Evolutionary conservation across 64 coral and sea anemone genomes (phyloP).

Genomic region (Astreopora myriophthalma): DNA sequence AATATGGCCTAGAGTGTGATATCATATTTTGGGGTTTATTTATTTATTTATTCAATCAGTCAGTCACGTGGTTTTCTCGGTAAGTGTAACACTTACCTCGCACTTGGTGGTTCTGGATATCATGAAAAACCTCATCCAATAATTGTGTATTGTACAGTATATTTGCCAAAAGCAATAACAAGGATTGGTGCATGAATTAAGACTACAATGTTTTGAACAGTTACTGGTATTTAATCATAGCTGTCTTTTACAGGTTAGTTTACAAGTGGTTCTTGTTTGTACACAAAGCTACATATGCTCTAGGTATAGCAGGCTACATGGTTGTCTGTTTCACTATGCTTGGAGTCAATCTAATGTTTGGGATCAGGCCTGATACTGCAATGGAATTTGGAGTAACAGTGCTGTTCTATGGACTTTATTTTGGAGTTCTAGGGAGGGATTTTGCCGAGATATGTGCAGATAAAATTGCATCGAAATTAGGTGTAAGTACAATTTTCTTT

Average conservation of each 20-base stretch:
- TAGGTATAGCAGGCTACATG: constrained; percentile 93
- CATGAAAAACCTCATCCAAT: no score
- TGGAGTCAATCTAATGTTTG: constrained; percentile 91
- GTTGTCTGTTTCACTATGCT: constrained; percentile 91
- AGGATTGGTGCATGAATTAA: no score
- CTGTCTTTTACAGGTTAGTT: constrained; percentile 66
- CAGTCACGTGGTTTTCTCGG: no score
- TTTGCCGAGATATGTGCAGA: constrained; percentile 99
- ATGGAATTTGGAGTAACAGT: constrained; percentile 94
- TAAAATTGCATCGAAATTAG: constrained; percentile 99
- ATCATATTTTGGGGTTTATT: no score
- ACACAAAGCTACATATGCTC: constrained; percentile 89
- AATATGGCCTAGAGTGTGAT: no score
- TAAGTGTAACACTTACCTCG: no score
- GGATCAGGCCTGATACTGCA: constrained; percentile 82
- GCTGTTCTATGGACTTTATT: constrained; percentile 98
- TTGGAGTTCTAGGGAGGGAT: constrained; percentile 95
- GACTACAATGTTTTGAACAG: neutral
- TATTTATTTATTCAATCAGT: no score
- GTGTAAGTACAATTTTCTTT: constrained; percentile 69
- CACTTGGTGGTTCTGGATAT: no score
- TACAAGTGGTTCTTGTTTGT: constrained; percentile 98
- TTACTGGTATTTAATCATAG: neutral
- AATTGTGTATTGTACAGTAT: no score
- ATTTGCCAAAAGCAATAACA: no score